Evolutionary conservation across 2,888 invertebrate species (phyloP), one percentile per base, ranked within the genome.

Genomic region (Temnothorax unifasciatus): DNA sequence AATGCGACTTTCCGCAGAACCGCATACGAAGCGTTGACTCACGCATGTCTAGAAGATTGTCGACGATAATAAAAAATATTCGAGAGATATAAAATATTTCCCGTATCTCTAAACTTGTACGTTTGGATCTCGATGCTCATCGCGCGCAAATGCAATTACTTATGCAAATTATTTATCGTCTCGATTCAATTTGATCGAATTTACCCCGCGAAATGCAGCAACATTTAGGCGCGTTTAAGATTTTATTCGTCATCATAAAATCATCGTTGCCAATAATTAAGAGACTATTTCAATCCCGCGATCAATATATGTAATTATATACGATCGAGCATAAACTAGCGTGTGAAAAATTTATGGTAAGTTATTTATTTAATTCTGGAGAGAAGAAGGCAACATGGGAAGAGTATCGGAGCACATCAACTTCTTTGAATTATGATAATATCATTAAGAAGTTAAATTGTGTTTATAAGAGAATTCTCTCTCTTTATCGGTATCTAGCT

Each of bases 231-330:
- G n/a, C 5, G 34, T 47, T 47, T n/a, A n/a, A n/a, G 34, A 75
- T 21, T 59, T 74, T n/a, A 74, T 63, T 50, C n/a, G 21, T 15
- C 9, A 5, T 4, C 34, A 34, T 75, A 61, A 75, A 18, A 44
- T 34, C 21, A 9, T 0, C 5, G 8, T 34, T 0, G 2, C 1
- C 47, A 4, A 34, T 57, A 44, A 74, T 15, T 15, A 5, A 21
- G 15, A 3, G 18, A 47, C 47, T 63, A 63, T 50, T 63, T 63
- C 3, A n/a, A 34, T 44, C 11, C 11, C 2, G 3, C 59, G 13
- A 50, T 75, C 47, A 3, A 50, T 61, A 34, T 18, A 38, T 61
- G n/a, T 18, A 44, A 4, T 75, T 61, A 61, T 15, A n/a, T 61
- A 21, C 5, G 8, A 74, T 63, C 15, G 21, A 15, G 0, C 2